Evolutionary conservation across 2,113 vertebrate species (phyloP).

Genomic region (Lagopus muta): DNA sequence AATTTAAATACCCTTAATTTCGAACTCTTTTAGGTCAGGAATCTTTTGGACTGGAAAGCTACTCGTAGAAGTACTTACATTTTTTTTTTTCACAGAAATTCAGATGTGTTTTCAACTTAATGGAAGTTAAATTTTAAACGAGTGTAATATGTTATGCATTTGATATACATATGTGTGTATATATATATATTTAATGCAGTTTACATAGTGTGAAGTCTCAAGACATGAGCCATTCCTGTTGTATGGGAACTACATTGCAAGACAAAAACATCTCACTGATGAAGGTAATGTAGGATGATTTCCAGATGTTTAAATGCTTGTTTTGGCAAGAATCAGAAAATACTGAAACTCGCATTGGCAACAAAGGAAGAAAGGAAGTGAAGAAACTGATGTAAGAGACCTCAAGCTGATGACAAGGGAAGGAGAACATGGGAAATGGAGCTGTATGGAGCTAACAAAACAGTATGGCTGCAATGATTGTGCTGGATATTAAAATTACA

Average conservation of each 20-base stretch:
- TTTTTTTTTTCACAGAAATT: not conserved
- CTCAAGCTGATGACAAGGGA: not conserved
- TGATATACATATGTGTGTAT: too few species aligned
- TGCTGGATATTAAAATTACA: not conserved
- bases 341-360: constrained; percentile 59
- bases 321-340: constrained; percentile 71
- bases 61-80: not conserved
- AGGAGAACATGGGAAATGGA: constrained; percentile 53
- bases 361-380: constrained; percentile 46
- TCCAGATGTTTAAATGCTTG: constrained; percentile 79
- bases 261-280: constrained; percentile 46
- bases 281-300: constrained; percentile 68
- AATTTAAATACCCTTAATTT: not conserved
- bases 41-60: not conserved
- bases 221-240: not conserved
- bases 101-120: not conserved
- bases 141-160: not conserved
- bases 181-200: not conserved
- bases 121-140: not conserved
- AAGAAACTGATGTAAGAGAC: constrained; percentile 49
- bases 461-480: not conserved
- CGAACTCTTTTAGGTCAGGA: not conserved
- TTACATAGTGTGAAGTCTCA: not conserved
- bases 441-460: not conserved
- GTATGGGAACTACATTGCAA: constrained; percentile 19